Evolutionary conservation across 1,140 invertebrate genomes (phyloP), one percentile per base, ranked within the genome.

Genomic region (Scaptomyza graminum): DNA sequence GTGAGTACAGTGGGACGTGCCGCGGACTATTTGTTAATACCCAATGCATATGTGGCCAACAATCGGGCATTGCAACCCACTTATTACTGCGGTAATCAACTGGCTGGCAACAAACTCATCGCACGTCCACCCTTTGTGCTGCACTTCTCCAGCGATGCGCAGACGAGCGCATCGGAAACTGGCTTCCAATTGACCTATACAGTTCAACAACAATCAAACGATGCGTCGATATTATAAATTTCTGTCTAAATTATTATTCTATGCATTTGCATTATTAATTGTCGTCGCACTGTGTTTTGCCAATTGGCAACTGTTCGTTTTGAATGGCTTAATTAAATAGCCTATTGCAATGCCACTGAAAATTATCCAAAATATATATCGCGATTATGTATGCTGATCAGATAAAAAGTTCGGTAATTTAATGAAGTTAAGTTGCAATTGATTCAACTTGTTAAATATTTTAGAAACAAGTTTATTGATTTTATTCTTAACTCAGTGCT

Each of bases 141-240:
- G 39, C 44, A 79, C 16, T 89, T 88, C 34, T 73, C 83, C 65
- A 89, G 84, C 47, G 83, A 88, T 71, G 69, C 73, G 6, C 84
- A 79, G 76, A 65, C 83, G n/a, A 83, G 66, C 56, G 84, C 60
- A 31, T 18, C 43, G 25, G 84, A 89, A 57, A 83, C 84, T 22
- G 83, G 83, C 16, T 88, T 88, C 39, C 84, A 88, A 9, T 13
- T 88, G 63, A 89, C 79, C 47, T 88, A 88, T 54, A 56, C 56
- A 6, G 79, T 88, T 11, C 59, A 67, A 2, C 50, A 72, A 3
- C 50, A 64, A 55, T 39, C 66, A 15, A 22, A 59, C 56, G 25
- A 39, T 8, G 13, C 16, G 22, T 3, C 37, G 15, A 25, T 60
- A 15, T 60, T 75, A 65, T 80, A 52, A 77, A 55, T 62, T 16